Percentiles rank a stretch among this genome's conserved stretches.
These are phyloP conservation scores for Xanthorhoe designata DNA, from an alignment of 2,888 invertebrate genomes.

Conservation along the genomic window DNA sequence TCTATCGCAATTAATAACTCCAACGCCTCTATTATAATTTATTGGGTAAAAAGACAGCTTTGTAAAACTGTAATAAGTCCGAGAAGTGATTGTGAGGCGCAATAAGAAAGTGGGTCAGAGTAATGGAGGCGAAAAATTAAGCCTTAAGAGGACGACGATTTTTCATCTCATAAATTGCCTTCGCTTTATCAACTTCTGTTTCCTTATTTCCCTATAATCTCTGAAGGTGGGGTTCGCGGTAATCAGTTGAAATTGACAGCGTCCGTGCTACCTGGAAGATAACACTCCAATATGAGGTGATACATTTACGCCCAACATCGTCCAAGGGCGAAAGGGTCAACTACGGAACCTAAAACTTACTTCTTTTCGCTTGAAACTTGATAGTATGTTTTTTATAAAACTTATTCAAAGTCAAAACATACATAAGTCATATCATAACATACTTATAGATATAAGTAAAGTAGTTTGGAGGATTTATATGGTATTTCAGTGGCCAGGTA, in stretches of 20 bases:
- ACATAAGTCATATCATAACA: no score
- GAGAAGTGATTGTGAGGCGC: conserved; percentile 22
- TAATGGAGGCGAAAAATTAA: conserved; percentile 40
- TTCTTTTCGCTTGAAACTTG: neutral
- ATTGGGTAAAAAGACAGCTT: conserved; percentile 24
- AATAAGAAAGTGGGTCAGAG: conserved; percentile 38
- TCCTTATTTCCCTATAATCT: conserved; percentile 27
- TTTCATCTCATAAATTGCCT: conserved; percentile 39
- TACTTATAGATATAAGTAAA: no score
- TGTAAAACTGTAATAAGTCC: conserved; percentile 27
- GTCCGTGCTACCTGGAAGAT: conserved; percentile 1
- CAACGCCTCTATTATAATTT: conserved; percentile 20
- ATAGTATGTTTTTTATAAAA: no score
- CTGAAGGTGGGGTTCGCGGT: conserved; percentile 8
- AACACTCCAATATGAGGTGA: neutral
- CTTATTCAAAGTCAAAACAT: no score
- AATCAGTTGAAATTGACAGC: conserved; percentile 14
- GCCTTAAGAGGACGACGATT: conserved; percentile 42
- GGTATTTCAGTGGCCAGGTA: no score
- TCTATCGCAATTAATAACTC: neutral
- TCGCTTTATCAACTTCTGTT: conserved; percentile 31
- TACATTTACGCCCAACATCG: neutral
- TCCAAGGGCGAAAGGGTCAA: neutral
- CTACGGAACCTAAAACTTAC: neutral
- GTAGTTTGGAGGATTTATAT: no score